Evolutionary conservation across 2,797 vertebrate genomes (phyloP), one percentile per base, ranked within the genome.

Genomic region (Fringilla coelebs): DNA sequence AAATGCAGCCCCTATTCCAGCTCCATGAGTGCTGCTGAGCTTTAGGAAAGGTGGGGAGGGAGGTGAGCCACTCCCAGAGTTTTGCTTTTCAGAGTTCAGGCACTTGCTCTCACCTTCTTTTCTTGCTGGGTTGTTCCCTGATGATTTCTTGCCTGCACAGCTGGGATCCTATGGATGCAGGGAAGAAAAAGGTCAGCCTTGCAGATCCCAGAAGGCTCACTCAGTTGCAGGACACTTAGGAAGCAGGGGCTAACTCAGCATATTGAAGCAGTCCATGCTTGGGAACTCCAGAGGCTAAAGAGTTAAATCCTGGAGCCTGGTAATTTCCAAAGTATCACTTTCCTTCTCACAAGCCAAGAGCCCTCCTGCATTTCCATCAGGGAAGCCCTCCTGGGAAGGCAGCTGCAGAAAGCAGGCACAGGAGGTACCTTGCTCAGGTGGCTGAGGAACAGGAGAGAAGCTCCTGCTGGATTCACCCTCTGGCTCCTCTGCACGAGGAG

Each of bases 1-100:
- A 97, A 97, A 97, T 94, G 95, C 94, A 97, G 88, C 65, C 78
- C 90, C 29, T 48, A 82, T 61, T 93, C 93, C 88, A 84, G 85
- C 88, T 94, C 95, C 45, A 10, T 11, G 51, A 95, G 79, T 58
- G 82, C 91, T 88, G 87, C 85, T 68, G 80, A 95, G 80, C 79
- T 81, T 75, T 46, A 83, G 85, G 67, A 92, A 92, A 96, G 94
- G 85, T 93, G 73, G 55, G 43, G 81, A 94, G 68, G 28, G 32
- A 76, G 38, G 15, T 57, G 79, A 96, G 52, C 70, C 73, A 70
- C 66, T 85, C 82, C 85, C 88, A 89, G 58, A 62, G 22, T 71
- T 94, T 70, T 54, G 52, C n/a, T 84, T 74, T 67, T 28, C 84
- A 54, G 63, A 46, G 36, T 63, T 83, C 4, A 7, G 51, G 78